Evolutionary conservation across 37 sponge, comb jelly and placozoan genomes (phyloP), one percentile per base, ranked within the genome.

Genomic region (Aphrocallistes beatrix): DNA sequence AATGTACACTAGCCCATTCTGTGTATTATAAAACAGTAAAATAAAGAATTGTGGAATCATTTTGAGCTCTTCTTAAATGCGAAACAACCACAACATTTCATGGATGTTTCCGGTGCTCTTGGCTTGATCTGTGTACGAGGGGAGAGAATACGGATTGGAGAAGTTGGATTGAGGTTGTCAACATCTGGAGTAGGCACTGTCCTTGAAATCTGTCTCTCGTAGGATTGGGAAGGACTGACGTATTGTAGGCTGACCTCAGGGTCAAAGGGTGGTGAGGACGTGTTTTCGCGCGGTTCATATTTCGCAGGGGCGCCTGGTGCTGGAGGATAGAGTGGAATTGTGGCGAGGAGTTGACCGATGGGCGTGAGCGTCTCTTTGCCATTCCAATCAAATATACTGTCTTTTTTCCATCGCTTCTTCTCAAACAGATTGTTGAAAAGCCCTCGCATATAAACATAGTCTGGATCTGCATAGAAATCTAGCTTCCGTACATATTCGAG

Each of bases 391-490:
- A 98, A 98, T 0, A 84, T 87, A 1, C 89, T 91, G 82, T 98
- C 99, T 39, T 89, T 87, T 6, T 39, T 36, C 81, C 86, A 98
- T 47, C 96, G 94, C 83, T 91, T 95, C 81, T 89, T 87, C 37
- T 92, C 93, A 82, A 90, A 89, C 0, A 98, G 86, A 39, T 95
- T 96, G 37, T 89, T 90, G 51, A 98, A 98, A 32, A 98, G 88
- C 85, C 91, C 94, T 40, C 92, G 82, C 36, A 98, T 84, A 83
- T 95, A 95, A 60, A 83, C 90, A 88, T 98, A 98, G 83, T 98
- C 96, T 0, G 99, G 99, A 38, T 90, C 91, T 83, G 93, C 96
- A 51, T 94, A 98, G 87, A 98, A 95, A 87, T 98, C 99, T 82
- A 98, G 89, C 39, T 93, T 88, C 50, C 99, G 84, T 6, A 95